These are phyloP conservation scores for Mesocentrotus franciscanus DNA, from an alignment of 53 echinoderm and acorn worm species.

Conservation along the genomic window DNA sequence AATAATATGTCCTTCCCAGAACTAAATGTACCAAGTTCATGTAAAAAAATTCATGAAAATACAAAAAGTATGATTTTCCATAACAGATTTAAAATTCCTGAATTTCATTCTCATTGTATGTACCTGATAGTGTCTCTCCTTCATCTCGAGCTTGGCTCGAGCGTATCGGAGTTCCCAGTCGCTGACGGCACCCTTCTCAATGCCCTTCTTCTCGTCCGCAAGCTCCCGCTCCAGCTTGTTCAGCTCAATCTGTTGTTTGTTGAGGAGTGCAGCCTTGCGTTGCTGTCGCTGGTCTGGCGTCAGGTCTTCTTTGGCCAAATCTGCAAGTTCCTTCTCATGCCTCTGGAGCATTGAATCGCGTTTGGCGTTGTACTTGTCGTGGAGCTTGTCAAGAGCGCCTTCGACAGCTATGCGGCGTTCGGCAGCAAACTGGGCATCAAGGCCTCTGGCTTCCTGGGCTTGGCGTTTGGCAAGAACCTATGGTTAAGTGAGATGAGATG, in stretches of 20 bases:
- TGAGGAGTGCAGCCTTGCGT: slow-evolving; percentile 84
- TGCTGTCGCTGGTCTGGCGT: slow-evolving; percentile 83
- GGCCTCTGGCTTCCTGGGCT: slow-evolving; percentile 83
- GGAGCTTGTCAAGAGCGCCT: slow-evolving; percentile 89
- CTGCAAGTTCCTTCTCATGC: slow-evolving; percentile 92
- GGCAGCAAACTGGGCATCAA: slow-evolving; percentile 90
- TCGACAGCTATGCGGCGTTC: slow-evolving; percentile 92
- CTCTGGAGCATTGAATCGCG: slow-evolving; percentile 89
- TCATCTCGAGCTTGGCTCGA: slow-evolving; percentile 87
- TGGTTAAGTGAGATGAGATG: background rate
- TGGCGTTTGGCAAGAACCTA: slow-evolving; percentile 97
- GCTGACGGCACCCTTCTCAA: slow-evolving; percentile 88
- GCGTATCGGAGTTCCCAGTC: slow-evolving; percentile 99
- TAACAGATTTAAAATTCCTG: background rate
- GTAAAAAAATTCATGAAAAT: too few relatives aligned
- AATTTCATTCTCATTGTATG: background rate
- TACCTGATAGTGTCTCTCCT: slow-evolving; percentile 96
- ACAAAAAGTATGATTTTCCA: too few relatives aligned
- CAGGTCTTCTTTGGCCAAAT: slow-evolving; percentile 82
- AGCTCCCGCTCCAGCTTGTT: slow-evolving; percentile 88
- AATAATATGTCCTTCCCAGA: too few relatives aligned
- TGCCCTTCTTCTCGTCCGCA: slow-evolving; percentile 82
- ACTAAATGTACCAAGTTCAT: too few relatives aligned
- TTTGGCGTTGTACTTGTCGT: slow-evolving; percentile 85
- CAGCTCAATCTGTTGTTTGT: slow-evolving; percentile 93